phyloP scores from a whole-genome alignment of 2,113 vertebrate species.

The Antechinus flavipes region DNA sequence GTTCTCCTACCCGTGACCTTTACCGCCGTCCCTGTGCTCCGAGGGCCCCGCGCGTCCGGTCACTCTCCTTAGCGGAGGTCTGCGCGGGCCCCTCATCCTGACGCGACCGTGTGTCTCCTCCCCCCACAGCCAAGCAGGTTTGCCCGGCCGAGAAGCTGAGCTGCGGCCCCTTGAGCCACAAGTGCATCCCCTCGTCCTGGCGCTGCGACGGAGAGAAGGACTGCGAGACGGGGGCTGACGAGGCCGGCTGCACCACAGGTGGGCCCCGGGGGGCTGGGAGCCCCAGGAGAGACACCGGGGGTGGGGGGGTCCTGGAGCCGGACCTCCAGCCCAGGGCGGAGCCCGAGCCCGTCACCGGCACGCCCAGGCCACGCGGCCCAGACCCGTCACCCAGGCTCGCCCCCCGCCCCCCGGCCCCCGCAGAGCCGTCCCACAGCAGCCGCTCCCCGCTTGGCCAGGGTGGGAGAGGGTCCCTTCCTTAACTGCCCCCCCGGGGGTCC shows the following conservation, averaged over 20 bases:
- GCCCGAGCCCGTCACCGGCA: too few species aligned
- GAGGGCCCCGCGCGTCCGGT: too few species aligned
- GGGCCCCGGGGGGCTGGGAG: slow-evolving; percentile 64
- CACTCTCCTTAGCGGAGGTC: not conserved
- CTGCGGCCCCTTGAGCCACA: slow-evolving; percentile 92
- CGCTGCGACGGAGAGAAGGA: slow-evolving; percentile 96
- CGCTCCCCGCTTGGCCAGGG: not conserved
- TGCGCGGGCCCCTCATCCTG: slow-evolving; percentile 4
- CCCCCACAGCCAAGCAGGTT: slow-evolving; percentile 90
- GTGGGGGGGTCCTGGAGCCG: not conserved
- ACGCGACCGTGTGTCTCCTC: slow-evolving; percentile 20
- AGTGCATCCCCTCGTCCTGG: slow-evolving; percentile 96
- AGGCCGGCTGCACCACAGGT: slow-evolving; percentile 94
- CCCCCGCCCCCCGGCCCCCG: too few species aligned
- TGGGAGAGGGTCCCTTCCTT: slow-evolving; percentile 47
- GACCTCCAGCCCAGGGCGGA: too few species aligned
- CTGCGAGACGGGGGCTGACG: slow-evolving; percentile 94
- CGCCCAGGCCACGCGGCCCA: too few species aligned
- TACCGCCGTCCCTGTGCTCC: too few species aligned
- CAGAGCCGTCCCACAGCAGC: too few species aligned
- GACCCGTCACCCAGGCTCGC: too few species aligned
- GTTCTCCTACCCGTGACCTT: too few species aligned
- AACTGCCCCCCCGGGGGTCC: not conserved
- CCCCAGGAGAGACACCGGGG: not conserved
- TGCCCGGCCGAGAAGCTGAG: slow-evolving; percentile 96